Evolutionary conservation across 2,797 vertebrate genomes (phyloP), one percentile per base, ranked within the genome.

Genomic region (Capromys pilorides): DNA sequence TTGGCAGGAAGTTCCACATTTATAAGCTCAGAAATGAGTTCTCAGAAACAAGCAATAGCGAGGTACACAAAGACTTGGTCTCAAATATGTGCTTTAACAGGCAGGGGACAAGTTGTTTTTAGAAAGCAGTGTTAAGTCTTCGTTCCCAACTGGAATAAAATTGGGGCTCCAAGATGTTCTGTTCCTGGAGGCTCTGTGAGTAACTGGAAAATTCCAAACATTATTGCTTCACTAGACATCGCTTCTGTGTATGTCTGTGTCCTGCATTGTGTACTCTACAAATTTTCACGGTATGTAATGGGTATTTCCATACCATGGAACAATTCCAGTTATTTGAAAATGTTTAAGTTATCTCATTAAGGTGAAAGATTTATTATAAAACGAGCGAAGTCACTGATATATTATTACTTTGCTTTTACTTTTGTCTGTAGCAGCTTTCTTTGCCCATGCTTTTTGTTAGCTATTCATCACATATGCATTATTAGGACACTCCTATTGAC

Each of bases 101-200:
- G 21, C 64, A 66, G 92, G 80, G 61, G 33, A 21, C 36, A 86
- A 22, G 45, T 79, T 77, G 31, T 33, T 78, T 94, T 87, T 49
- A 88, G 75, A 11, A 28, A 86, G 31, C 57, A 71, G 10, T 57
- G 57, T 67, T 94, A 51, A 49, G 6, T 92, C 16, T 93, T 57
- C 57, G 7, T 93, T 85, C 86, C 49, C 39, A 90, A 31, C 3
- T 75, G 33, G 28, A 91, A 73, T 91, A 95, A 95, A 95, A 73
- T 59, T 86, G 66, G 71, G 77, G 67, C 95, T 57, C 79, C 16
- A 66, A 51, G 33, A 93, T 62, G 18, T 45, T 86, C 22, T 92
- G 3, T 86, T 86, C 49, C 86, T 91, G 41, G 92, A 95, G 31
- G 2, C 9, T 86, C 66, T 49, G 6, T 86, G 59, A 78, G 24